Base-by-base conservation (phyloP, 2,113 vertebrate species). In the Sebastes fasciatus region DNA sequence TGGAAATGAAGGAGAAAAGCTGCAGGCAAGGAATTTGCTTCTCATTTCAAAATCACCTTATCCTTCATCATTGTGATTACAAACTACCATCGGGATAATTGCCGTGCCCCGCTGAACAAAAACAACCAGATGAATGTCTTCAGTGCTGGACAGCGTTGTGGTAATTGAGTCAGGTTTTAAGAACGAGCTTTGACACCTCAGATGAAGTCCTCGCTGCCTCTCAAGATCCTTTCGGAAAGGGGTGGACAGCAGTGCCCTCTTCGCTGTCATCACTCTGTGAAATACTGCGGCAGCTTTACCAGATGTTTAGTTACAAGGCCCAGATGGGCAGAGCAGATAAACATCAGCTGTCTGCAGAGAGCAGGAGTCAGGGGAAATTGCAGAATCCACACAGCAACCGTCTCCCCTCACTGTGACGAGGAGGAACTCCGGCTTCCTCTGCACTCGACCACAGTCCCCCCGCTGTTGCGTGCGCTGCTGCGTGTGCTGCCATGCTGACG, bases 281-380 rank as follows among this genome's bases (percentile, higher is more conserved):
- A 89, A 84, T 63, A 54, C 51, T 8, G 77, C 72, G 87, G 88
- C 92, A 89, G 90, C 88, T 81, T 55, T 54, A 80, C 81, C 92
- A 94, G 91, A 91, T 94, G 93, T 92, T 91, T 85, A 84, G 89
- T 93, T 85, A 79, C 74, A 76, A 73, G 82, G 87, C 85, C 91
- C 92, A 93, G 90, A 93, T 92, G 93, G 92, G 90, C 74, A 65
- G 80, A 87, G 83, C 73, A 85, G 85, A 92, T 83, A 93, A 93
- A 91, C 89, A 91, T 93, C 88, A 92, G 90, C 89, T 90, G 85
- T 89, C 83, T 88, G 77, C 52, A 69, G 82, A 82, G 83, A 80
- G 76, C 48, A 5, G 55, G 76, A 79, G 77, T 78, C 77, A 5
- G 43, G 80, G 85, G 87, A 60, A 67, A 80, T n/a, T 77, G 86